phyloP scores from a whole-genome alignment of 2,888 invertebrate genomes.

The Stenotaenia linearis region DNA sequence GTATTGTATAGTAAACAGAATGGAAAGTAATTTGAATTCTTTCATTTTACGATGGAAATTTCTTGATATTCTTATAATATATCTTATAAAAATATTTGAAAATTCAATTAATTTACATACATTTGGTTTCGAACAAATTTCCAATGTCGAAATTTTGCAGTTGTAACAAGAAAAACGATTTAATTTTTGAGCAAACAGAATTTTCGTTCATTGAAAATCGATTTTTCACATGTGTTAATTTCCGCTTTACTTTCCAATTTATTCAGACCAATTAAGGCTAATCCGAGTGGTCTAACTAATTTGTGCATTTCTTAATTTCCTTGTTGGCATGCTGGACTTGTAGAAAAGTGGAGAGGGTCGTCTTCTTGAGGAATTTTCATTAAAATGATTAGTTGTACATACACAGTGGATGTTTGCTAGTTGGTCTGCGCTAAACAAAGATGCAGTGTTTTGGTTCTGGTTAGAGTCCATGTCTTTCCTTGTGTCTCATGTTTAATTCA shows the following conservation, averaged over 20 bases:
- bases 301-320: background rate
- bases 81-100: no score
- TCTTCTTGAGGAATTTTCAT: background rate
- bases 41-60: no score
- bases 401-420: background rate
- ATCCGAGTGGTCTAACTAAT: background rate
- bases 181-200: background rate
- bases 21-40: no score
- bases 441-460: background rate
- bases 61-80: no score
- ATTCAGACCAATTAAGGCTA: background rate
- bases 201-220: background rate
- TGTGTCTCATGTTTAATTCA: background rate
- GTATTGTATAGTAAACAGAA: no score
- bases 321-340: background rate
- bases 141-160: no score
- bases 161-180: no score
- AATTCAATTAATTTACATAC: no score
- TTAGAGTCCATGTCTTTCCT: background rate
- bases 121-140: no score
- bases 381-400: background rate
- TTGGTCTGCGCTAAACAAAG: background rate
- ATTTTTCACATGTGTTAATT: conserved; percentile 6
- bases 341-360: background rate
- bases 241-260: background rate